phyloP scores from a whole-genome alignment of 2,797 vertebrate genomes.

The Emydoidea blandingii region DNA sequence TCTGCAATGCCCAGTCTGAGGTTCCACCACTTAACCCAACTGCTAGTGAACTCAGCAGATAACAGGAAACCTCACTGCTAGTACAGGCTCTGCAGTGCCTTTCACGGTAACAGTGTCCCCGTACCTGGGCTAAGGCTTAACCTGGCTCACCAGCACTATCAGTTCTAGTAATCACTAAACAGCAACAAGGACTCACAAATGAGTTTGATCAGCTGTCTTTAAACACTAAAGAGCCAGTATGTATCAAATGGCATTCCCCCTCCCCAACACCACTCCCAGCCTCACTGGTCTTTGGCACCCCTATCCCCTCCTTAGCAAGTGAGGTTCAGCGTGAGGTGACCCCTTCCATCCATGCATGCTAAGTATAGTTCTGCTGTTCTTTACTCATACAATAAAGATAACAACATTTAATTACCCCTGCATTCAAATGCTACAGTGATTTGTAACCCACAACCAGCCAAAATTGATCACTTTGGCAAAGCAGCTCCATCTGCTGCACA shows the following conservation, averaged over 20 bases:
- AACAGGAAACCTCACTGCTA: not conserved
- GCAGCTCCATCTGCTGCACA: not conserved
- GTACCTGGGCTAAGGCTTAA: not conserved
- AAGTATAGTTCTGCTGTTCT: not conserved
- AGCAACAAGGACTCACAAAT: not conserved
- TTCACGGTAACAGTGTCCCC: not conserved
- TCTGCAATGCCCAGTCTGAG: too few relatives aligned
- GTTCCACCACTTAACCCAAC: too few relatives aligned
- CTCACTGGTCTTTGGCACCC: not conserved
- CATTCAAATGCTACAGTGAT: not conserved
- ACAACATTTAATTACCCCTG: not conserved
- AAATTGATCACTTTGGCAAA: not conserved
- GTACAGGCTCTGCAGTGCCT: not conserved
- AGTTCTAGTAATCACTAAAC: not conserved
- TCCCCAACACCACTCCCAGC: not conserved
- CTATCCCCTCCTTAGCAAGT: not conserved
- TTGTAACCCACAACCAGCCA: not conserved
- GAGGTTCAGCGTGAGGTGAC: not conserved
- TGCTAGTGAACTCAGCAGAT: too few relatives aligned
- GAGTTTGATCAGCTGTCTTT: not conserved
- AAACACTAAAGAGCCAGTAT: not conserved
- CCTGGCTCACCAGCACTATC: not conserved
- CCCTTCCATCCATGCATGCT: not conserved
- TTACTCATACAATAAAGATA: not conserved
- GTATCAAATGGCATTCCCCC: not conserved